Evolutionary conservation across 1,140 invertebrate genomes (phyloP), one percentile per base, ranked within the genome.

Genomic region (Pinna nobilis): DNA sequence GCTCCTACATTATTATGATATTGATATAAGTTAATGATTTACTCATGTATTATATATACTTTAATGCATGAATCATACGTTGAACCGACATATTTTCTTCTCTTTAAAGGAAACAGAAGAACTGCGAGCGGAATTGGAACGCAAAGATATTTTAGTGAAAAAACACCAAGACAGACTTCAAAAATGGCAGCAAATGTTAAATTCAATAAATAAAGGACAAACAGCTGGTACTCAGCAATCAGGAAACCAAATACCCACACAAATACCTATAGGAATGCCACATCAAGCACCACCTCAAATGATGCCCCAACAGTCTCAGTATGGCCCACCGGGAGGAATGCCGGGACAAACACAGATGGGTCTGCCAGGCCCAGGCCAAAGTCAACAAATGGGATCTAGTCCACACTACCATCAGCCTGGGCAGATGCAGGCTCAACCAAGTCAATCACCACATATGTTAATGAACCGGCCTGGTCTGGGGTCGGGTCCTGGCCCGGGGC

Each of bases 161-260:
- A 92, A 94, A 53, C 96, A 97, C 84, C 95, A 96, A 84, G 96
- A 97, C 37, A 96, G 97, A 85, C 94, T 98, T 47, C 92, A 92
- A 15, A 92, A 94, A 50, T 98, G 96, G 96, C 96, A 97, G 86
- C 94, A 92, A 80, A 89, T 97, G 32, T 89, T 98, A 13, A 93
- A 74, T n/a, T 60, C 68, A 20, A 37, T 72, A 30, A 76, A 68
- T 28, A 59, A 65, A 33, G 60, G 74, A 20, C 35, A 44, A 51
- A 68, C 74, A 60, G 35, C 55, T 15, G 39, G 63, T 20, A 47
- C 59, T 49, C 68, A 65, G n/a, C 41, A 47, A 30, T 35, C 70
- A 25, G 74, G 75, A 5, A 69, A 65, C 57, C 60, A 69, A 20
- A 63, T 61, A 13, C 44, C 59, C 0, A 35, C 72, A 33, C 80